These are phyloP conservation scores for Euthynnus affinis DNA, from an alignment of 2,797 vertebrate genomes.

Conservation along the genomic window DNA sequence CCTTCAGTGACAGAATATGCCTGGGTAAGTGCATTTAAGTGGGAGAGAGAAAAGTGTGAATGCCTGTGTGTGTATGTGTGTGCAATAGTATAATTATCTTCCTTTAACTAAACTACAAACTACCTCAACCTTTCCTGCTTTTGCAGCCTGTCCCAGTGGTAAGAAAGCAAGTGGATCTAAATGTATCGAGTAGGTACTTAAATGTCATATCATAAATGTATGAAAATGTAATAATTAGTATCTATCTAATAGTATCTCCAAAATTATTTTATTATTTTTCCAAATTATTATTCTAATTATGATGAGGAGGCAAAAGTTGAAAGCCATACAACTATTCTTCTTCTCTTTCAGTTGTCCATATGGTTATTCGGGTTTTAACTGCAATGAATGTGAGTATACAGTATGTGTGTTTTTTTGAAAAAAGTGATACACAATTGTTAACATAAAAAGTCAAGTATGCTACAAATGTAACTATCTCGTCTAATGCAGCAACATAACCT, in stretches of 20 bases:
- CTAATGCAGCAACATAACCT: not conserved
- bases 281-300: no score
- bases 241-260: no score
- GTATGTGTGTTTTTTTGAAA: not conserved
- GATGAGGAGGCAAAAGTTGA: not conserved
- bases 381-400: slow-evolving; percentile 78
- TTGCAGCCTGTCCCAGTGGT: slow-evolving; percentile 75
- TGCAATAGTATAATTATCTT: not conserved
- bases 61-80: slow-evolving; percentile 12
- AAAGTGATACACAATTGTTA: not conserved
- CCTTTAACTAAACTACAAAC: not conserved
- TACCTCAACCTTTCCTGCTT: not conserved
- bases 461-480: not conserved
- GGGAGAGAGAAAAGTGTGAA: not conserved
- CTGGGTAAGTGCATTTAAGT: slow-evolving; percentile 59
- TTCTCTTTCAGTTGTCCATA: slow-evolving; percentile 76
- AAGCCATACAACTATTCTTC: fast-evolving
- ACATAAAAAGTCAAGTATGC: no score
- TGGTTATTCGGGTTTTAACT: slow-evolving; percentile 75
- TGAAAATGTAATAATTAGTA: not conserved
- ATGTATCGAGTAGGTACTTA: slow-evolving; percentile 63
- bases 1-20: slow-evolving; percentile 37
- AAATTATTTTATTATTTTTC: not conserved
- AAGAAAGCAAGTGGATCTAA: fast-evolving
- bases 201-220: not conserved